phyloP scores from a whole-genome alignment of 1,140 invertebrate species.

The Sitophilus oryzae region DNA sequence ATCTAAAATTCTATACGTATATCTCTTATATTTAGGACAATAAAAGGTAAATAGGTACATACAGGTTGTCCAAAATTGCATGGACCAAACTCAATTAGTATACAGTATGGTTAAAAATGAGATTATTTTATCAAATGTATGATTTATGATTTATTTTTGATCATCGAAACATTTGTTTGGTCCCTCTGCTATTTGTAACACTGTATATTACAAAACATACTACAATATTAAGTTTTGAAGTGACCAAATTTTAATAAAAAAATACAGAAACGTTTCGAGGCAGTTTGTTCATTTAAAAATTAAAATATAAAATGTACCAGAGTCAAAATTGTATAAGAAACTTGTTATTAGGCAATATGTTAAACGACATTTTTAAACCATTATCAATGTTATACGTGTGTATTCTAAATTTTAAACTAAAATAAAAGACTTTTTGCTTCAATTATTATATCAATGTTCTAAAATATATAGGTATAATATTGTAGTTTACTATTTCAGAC shows the following conservation, averaged over 20 bases:
- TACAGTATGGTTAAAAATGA: too few species aligned
- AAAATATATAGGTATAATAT: slow-evolving; percentile 11
- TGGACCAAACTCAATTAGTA: too few species aligned
- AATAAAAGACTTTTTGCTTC: slow-evolving; percentile 8
- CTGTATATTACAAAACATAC: neutral
- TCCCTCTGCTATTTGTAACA: too few species aligned
- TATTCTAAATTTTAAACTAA: slow-evolving; percentile 24
- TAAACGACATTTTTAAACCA: slow-evolving; percentile 17
- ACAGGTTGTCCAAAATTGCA: too few species aligned
- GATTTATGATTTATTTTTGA: too few species aligned
- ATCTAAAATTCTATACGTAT: slow-evolving; percentile 1
- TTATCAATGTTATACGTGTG: slow-evolving; percentile 23
- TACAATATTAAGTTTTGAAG: neutral
- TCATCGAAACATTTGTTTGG: too few species aligned
- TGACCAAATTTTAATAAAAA: neutral
- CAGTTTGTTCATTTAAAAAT: slow-evolving; percentile 2
- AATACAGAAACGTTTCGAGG: neutral
- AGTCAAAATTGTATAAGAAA: slow-evolving; percentile 11
- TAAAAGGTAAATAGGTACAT: slow-evolving; percentile 13
- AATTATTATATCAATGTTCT: slow-evolving; percentile 16
- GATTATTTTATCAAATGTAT: too few species aligned
- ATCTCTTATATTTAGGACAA: slow-evolving; percentile 17
- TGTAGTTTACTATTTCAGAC: too few species aligned
- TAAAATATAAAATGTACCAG: neutral
- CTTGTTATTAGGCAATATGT: slow-evolving; percentile 18